These are phyloP conservation scores for Eristalis intricaria DNA, from an alignment of 2,888 invertebrate species.

Conservation along the genomic window DNA sequence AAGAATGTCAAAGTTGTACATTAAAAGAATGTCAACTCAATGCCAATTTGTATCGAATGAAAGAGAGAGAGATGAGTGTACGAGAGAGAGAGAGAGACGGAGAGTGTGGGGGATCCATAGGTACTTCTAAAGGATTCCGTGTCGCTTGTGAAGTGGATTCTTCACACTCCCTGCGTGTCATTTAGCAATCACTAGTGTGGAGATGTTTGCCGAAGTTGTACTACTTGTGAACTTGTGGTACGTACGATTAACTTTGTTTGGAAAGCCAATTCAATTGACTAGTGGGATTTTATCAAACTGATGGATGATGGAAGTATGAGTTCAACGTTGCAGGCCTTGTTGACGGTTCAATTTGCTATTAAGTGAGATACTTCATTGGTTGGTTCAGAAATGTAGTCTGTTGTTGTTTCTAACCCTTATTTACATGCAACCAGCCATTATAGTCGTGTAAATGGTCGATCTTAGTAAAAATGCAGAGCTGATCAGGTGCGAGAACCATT, in stretches of 20 bases:
- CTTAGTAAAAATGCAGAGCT: no score
- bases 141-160: neutral
- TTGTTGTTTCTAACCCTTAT: no score
- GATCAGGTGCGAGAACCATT: no score
- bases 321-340: neutral
- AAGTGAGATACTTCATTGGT: no score
- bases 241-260: neutral
- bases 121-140: neutral
- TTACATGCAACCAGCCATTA: no score
- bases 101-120: neutral
- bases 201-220: neutral
- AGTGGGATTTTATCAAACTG: neutral
- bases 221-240: neutral
- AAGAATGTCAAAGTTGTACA: neutral
- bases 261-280: neutral
- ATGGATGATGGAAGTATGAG: neutral
- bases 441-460: no score
- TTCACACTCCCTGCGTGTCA: neutral
- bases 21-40: neutral
- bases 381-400: no score
- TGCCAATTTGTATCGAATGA: neutral
- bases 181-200: neutral
- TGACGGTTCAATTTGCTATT: neutral
- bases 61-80: neutral
- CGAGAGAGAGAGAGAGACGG: no score